Percentiles rank a stretch among this genome's conserved stretches.
Evolutionary conservation across 37 sponge, comb jelly and placozoan species (phyloP).

Genomic region (Beroe forskalii): DNA sequence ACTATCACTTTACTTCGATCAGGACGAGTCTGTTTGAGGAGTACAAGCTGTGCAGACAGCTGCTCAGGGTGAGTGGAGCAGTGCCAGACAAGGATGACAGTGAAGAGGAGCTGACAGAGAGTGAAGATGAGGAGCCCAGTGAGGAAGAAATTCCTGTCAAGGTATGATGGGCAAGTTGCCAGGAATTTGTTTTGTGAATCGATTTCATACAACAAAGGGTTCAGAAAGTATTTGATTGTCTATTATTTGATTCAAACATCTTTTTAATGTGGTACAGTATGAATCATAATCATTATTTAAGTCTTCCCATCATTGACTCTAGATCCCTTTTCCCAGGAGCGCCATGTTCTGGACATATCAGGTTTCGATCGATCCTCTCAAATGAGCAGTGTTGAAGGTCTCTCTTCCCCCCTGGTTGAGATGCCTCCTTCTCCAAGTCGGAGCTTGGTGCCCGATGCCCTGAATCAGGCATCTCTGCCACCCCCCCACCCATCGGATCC

Average conservation of each 20-base stretch:
- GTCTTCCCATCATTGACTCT: too few species aligned
- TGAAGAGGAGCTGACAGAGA: slow-evolving; percentile 63
- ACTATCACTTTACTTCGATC: too few species aligned
- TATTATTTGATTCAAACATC: too few species aligned
- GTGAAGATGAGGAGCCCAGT: slow-evolving; percentile 45
- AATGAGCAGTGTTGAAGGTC: slow-evolving; percentile 45
- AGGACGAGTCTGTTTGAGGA: slow-evolving; percentile 53
- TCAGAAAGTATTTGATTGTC: too few species aligned
- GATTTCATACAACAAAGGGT: too few species aligned
- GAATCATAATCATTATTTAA: too few species aligned
- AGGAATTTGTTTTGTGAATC: too few species aligned
- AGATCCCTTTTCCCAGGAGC: too few species aligned
- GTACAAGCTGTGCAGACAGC: slow-evolving; percentile 44
- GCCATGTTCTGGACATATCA: slow-evolving; percentile 35
- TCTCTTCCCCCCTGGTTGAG: slow-evolving; percentile 3
- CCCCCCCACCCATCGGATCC: slow-evolving; percentile 14
- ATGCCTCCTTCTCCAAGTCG: background rate
- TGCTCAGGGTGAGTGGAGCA: slow-evolving; percentile 40
- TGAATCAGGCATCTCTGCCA: background rate
- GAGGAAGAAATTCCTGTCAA: slow-evolving; percentile 19
- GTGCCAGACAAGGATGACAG: slow-evolving; percentile 44
- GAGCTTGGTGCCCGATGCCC: background rate
- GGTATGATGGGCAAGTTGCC: too few species aligned
- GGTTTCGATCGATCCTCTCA: slow-evolving; percentile 18
- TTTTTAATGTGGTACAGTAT: too few species aligned